phyloP scores from a whole-genome alignment of 35 echinoderm and acorn worm genomes.

The Heliocidaris erythrogramma region DNA sequence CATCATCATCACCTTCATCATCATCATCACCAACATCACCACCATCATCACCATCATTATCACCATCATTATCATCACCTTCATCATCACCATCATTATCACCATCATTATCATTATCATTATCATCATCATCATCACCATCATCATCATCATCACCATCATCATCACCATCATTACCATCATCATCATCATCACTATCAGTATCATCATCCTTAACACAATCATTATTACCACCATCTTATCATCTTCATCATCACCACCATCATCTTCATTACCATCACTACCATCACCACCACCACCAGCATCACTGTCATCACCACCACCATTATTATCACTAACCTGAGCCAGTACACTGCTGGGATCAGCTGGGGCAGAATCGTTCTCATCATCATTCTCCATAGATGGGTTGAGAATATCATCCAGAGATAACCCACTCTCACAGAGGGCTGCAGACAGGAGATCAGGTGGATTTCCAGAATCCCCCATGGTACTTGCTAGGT shows the following conservation, averaged over 20 bases:
- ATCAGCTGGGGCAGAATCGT: neutral
- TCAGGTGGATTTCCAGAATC: slow-evolving; percentile 55
- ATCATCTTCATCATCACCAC: neutral
- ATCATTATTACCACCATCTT: neutral
- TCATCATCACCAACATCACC: slow-evolving; percentile 12
- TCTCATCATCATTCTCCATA: neutral
- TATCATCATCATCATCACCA: slow-evolving; percentile 25
- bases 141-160: neutral
- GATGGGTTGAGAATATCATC: slow-evolving; percentile 72
- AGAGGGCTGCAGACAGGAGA: slow-evolving; percentile 76
- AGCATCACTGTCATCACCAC: neutral
- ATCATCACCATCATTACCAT: neutral
- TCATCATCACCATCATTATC: slow-evolving; percentile 40
- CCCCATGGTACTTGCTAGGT: neutral
- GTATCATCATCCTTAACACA: neutral
- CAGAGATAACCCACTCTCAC: slow-evolving; percentile 79
- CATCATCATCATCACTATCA: neutral
- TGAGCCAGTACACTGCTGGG: slow-evolving; percentile 49
- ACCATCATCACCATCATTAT: slow-evolving; percentile 29
- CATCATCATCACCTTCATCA: slow-evolving; percentile 39
- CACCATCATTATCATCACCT: slow-evolving; percentile 40
- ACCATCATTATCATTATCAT: slow-evolving; percentile 50
- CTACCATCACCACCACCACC: neutral
- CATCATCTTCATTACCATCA: neutral
- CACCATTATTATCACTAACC: neutral